A percentile compares a stretch with the other conserved stretches of the same genome.
phyloP scores from a whole-genome alignment of 2,888 invertebrate genomes.

The Capitulum mitella region DNA sequence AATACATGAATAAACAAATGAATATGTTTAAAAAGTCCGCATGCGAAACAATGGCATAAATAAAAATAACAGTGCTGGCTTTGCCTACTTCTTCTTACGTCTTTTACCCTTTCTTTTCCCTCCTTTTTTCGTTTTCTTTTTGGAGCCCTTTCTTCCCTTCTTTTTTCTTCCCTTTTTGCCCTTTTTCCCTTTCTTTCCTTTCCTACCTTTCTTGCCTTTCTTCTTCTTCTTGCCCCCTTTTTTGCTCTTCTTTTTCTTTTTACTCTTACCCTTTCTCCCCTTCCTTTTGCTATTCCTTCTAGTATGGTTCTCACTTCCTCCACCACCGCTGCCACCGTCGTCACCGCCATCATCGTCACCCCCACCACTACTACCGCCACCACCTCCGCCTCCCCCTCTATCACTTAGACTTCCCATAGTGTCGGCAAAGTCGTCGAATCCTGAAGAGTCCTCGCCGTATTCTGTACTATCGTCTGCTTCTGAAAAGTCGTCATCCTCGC shows the following conservation, averaged over 20 bases:
- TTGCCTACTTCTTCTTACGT: background rate
- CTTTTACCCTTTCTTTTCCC: background rate
- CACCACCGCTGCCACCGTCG: background rate
- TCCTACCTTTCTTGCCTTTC: background rate
- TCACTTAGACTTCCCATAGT: background rate
- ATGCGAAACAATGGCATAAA: background rate
- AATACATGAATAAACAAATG: too few species aligned
- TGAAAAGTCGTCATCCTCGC: background rate
- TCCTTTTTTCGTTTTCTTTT: background rate
- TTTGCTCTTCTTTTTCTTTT: background rate
- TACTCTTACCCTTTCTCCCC: background rate
- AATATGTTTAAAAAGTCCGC: too few species aligned
- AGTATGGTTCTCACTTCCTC: background rate
- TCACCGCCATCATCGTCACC: background rate
- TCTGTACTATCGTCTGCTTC: background rate
- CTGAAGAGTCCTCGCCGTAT: background rate
- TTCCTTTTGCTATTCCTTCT: background rate
- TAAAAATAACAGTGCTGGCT: too few species aligned
- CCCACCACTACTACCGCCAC: background rate
- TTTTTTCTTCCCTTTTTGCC: background rate
- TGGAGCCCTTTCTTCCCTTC: background rate
- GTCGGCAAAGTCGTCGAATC: background rate
- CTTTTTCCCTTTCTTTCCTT: background rate
- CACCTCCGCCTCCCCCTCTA: background rate
- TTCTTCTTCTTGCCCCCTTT: background rate